Base-by-base conservation (phyloP, 2,113 vertebrate genomes). In the Atherinomorus stipes region DNA sequence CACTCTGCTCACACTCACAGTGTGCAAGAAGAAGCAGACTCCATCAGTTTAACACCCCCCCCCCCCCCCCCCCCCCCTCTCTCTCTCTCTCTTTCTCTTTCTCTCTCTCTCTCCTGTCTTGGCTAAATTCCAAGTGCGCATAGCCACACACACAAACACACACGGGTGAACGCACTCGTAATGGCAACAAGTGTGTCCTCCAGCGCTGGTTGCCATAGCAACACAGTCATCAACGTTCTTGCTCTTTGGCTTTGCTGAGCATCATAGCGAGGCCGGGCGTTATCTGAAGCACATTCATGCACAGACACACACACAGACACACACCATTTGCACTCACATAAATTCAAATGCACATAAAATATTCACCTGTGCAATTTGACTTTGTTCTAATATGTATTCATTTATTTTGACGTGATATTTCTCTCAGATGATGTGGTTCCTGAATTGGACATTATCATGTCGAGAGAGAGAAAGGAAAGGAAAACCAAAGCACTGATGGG, bases 171-270 rank as follows among this genome's bases (percentile, higher is more conserved):
- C 22, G 23, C 50, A 66, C 22, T 42, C 23, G 63, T 37, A 47
- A 88, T 52, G 61, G 60, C 65, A 74, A 84, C 51, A 88, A 85
- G 82, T 84, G 79, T 80, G 74, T 75, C 80, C 83, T 72, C 47
- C 70, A 56, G 64, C 59, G 53, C 71, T 61, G 75, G 90, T 90
- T 89, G 44, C 86, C 70, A 91, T 91, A 57, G 85, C 76, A 90
- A 92, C 90, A 28, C n/a, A 9, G 68, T 72, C 76, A 73, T 76
- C 69, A 63, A 68, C 53, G 15, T 74, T 65, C 65, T 67, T 65
- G 66, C 84, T 78, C 64, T 82, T 84, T 76, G 75, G 76, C 80
- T 81, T 76, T 3, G 18, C 26, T 47, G 72, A 75, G 74, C 74
- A 57, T 83, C 74, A 76, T 62, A 78, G 71, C 7, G 8, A 80